Percentiles rank a stretch among this genome's conserved stretches.
phyloP scores from a whole-genome alignment of 2,888 invertebrate genomes.

The Eristalinus sepulchralis region DNA sequence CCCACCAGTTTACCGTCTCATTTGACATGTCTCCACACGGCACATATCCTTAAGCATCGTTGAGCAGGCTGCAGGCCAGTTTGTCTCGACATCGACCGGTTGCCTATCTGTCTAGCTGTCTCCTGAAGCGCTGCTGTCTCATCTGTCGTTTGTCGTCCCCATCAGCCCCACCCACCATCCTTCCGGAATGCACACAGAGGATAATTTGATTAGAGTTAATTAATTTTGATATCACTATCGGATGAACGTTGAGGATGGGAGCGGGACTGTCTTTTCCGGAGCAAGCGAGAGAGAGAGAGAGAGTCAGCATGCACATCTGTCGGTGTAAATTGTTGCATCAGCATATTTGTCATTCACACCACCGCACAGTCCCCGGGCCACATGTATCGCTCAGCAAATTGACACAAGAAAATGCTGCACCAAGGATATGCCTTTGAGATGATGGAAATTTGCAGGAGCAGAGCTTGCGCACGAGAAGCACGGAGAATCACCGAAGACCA shows the following conservation, averaged over 20 bases:
- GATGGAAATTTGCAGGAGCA: background rate
- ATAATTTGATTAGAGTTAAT: slow-evolving; percentile 71
- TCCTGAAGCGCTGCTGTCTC: slow-evolving; percentile 31
- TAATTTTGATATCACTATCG: slow-evolving; percentile 68
- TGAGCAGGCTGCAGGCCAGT: slow-evolving; percentile 6
- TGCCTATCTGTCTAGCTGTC: slow-evolving; percentile 48
- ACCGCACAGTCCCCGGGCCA: background rate
- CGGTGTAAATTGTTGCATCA: slow-evolving; percentile 36
- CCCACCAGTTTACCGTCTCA: no score
- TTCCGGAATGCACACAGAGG: slow-evolving; percentile 31
- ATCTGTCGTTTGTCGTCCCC: background rate
- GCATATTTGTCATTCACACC: slow-evolving; percentile 53
- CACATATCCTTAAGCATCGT: background rate
- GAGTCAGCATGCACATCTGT: slow-evolving; percentile 1
- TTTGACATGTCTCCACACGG: background rate
- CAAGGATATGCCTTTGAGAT: background rate
- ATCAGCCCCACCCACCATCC: background rate
- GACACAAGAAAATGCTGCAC: slow-evolving; percentile 60
- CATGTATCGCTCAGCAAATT: slow-evolving; percentile 61
- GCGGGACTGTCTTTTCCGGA: background rate
- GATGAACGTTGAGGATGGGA: slow-evolving; percentile 31
- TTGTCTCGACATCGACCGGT: slow-evolving; percentile 11
- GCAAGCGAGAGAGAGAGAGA: background rate
- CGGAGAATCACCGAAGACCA: slow-evolving; percentile 1
- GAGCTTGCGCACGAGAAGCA: background rate